phyloP scores from a whole-genome alignment of 92 coral and sea anemone species.

The Palythoa grandis region DNA sequence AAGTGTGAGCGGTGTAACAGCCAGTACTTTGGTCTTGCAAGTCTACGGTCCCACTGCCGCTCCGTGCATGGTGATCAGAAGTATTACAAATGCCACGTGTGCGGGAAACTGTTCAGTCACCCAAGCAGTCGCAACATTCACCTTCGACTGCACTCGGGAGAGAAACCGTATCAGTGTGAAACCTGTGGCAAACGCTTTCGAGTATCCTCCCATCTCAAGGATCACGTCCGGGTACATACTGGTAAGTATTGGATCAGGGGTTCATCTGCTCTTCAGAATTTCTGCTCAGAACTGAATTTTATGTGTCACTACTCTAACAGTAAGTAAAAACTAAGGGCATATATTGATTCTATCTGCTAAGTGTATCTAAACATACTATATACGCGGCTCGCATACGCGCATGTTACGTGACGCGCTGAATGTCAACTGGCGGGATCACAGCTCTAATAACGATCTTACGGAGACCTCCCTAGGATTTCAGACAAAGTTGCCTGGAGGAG shows the following conservation, averaged over 20 bases:
- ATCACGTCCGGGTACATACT: slow-evolving; percentile 94
- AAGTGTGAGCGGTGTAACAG: slow-evolving; percentile 88
- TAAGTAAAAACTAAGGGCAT: too few relatives aligned
- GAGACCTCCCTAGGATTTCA: too few relatives aligned
- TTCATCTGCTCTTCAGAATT: neutral
- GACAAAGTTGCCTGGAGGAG: neutral
- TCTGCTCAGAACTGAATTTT: too few relatives aligned
- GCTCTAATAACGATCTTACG: too few relatives aligned
- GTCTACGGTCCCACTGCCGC: slow-evolving; percentile 81
- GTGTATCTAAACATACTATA: too few relatives aligned
- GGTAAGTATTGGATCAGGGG: slow-evolving; percentile 56
- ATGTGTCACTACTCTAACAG: too few relatives aligned
- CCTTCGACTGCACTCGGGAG: slow-evolving; percentile 93
- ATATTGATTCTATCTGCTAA: too few relatives aligned
- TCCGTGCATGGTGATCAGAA: slow-evolving; percentile 89
- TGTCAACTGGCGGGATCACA: too few relatives aligned
- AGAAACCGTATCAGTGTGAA: slow-evolving; percentile 90
- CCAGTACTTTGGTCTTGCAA: slow-evolving; percentile 74
- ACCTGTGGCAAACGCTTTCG: slow-evolving; percentile 95
- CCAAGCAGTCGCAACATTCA: slow-evolving; percentile 98
- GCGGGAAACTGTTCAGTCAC: slow-evolving; percentile 89
- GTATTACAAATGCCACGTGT: slow-evolving; percentile 93
- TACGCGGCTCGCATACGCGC: too few relatives aligned
- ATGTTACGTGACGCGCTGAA: too few relatives aligned
- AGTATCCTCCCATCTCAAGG: slow-evolving; percentile 94